These are phyloP conservation scores for Pterobdella sp. DNA, from an alignment of 2,888 invertebrate species.

Conservation along the genomic window DNA sequence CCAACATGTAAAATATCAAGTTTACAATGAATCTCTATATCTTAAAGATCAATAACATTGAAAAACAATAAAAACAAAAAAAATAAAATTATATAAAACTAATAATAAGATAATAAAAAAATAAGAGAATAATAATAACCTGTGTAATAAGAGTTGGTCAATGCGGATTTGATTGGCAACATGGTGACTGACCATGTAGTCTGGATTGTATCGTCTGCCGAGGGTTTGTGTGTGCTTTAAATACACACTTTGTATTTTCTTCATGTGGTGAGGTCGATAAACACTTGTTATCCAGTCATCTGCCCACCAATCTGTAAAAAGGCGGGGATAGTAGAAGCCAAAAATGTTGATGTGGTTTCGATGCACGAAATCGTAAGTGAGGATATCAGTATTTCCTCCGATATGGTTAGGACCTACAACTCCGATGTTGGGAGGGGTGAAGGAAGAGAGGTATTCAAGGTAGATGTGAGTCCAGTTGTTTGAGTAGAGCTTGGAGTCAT, in stretches of 20 bases:
- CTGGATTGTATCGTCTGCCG: conserved; percentile 31
- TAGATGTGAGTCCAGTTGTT: conserved; percentile 32
- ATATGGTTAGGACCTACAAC: conserved; percentile 37
- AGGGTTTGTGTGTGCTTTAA: conserved; percentile 31
- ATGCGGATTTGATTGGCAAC: background rate
- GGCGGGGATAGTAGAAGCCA: conserved; percentile 38
- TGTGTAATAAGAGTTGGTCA: conserved; percentile 1
- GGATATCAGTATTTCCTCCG: conserved; percentile 35
- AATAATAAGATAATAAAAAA: no score
- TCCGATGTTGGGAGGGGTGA: conserved; percentile 34
- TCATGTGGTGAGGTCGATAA: conserved; percentile 33
- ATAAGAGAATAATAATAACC: no score
- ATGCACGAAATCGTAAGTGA: conserved; percentile 38
- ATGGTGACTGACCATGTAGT: background rate
- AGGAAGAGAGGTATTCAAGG: conserved; percentile 25
- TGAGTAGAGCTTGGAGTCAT: conserved; percentile 32
- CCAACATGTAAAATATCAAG: no score
- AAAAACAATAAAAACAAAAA: no score
- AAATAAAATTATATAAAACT: no score
- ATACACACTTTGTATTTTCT: conserved; percentile 27
- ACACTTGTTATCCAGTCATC: conserved; percentile 38
- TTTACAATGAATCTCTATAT: no score
- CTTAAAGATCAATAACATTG: no score
- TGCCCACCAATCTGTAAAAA: conserved; percentile 37
- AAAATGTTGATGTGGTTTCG: conserved; percentile 35